phyloP scores from a whole-genome alignment of 2,797 vertebrate genomes.

The Takifugu rubripes region DNA sequence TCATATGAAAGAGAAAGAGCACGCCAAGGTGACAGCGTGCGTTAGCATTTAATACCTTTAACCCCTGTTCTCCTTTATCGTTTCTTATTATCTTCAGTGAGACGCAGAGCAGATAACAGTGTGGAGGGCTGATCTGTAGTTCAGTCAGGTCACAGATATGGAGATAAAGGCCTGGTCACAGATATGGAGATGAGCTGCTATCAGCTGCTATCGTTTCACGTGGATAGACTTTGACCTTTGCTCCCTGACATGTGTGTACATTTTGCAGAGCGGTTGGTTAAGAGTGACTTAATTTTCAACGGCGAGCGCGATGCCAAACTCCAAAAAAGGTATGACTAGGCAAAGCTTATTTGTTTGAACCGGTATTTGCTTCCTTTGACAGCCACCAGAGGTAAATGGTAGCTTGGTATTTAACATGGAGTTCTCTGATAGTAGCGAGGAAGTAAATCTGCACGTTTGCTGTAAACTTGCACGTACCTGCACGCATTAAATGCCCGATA shows the following conservation, averaged over 20 bases:
- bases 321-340: no score
- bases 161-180: slow-evolving; percentile 31
- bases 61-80: slow-evolving; percentile 14
- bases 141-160: slow-evolving; percentile 9
- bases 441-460: no score
- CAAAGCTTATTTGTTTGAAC: background rate
- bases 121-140: slow-evolving; percentile 31
- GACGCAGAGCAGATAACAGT: slow-evolving; percentile 10
- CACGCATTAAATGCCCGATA: slow-evolving; percentile 29
- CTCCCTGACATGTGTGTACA: slow-evolving; percentile 16
- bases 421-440: no score
- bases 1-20: background rate
- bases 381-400: no score
- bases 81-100: slow-evolving; percentile 34
- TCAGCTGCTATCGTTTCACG: slow-evolving; percentile 41
- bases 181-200: slow-evolving; percentile 37
- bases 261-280: background rate
- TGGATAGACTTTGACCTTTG: slow-evolving; percentile 59
- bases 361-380: background rate
- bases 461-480: no score
- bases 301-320: no score
- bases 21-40: background rate
- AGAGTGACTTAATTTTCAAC: no score
- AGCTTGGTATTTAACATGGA: no score
- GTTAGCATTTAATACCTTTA: background rate